phyloP scores from a whole-genome alignment of 2,797 vertebrate species.

The Austrolebias charrua region DNA sequence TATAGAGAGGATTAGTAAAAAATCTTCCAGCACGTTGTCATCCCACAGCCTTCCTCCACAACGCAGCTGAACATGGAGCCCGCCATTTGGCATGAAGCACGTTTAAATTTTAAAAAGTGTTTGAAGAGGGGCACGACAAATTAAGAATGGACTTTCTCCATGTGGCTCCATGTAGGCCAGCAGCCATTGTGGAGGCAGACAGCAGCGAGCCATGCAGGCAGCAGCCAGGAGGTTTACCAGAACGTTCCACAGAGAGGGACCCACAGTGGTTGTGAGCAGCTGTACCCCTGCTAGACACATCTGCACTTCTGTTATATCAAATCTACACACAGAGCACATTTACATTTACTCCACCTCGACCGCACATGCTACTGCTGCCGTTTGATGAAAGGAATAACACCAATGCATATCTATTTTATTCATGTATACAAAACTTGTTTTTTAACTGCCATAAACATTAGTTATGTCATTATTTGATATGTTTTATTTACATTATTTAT shows the following conservation, averaged over 20 bases:
- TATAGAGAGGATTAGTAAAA: constrained; percentile 78
- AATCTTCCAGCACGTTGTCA: constrained; percentile 67
- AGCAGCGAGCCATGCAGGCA: constrained; percentile 45
- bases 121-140: constrained; percentile 1
- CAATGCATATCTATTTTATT: not conserved
- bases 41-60: constrained; percentile 38
- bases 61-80: constrained; percentile 17
- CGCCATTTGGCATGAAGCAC: not conserved
- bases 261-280: constrained; percentile 64
- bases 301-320: constrained; percentile 73
- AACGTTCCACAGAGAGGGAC: constrained; percentile 67
- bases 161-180: constrained; percentile 19
- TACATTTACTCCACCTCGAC: constrained; percentile 30
- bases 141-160: not conserved
- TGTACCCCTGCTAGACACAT: constrained; percentile 70
- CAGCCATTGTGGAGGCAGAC: constrained; percentile 32
- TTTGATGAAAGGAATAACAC: not conserved
- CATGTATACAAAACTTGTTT: not conserved
- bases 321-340: constrained; percentile 66
- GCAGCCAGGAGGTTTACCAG: constrained; percentile 63
- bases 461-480: too few species aligned
- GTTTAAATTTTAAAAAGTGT: not conserved
- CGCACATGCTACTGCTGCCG: not conserved
- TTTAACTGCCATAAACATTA: too few species aligned
- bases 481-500: too few species aligned